Evolutionary conservation across 1,140 invertebrate species (phyloP).

Genomic region (Wasmannia auropunctata): DNA sequence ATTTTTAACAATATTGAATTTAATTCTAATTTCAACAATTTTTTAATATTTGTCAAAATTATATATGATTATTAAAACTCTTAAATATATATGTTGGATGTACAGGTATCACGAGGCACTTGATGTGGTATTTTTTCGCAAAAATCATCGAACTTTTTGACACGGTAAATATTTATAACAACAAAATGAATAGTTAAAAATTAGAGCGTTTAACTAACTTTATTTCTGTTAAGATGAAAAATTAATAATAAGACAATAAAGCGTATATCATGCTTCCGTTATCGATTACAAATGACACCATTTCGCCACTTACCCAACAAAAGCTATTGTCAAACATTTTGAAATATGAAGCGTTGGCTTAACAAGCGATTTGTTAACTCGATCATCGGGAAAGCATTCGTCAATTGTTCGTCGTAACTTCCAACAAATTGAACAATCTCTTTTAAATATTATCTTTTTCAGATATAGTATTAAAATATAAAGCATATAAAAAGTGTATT

Average conservation of each 20-base stretch:
- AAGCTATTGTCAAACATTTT: neutral
- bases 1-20: neutral
- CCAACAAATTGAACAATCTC: neutral
- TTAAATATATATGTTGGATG: neutral
- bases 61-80: too few species aligned
- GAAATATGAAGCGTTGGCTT: slow-evolving; percentile 39
- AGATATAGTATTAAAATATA: neutral
- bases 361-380: slow-evolving; percentile 10
- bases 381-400: neutral
- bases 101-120: slow-evolving; percentile 78
- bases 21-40: neutral
- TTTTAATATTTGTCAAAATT: neutral
- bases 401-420: neutral
- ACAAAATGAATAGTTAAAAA: slow-evolving; percentile 11
- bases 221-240: too few species aligned
- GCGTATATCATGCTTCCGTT: neutral
- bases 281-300: neutral
- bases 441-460: neutral
- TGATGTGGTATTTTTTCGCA: slow-evolving; percentile 87
- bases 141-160: slow-evolving; percentile 90
- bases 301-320: neutral
- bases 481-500: neutral
- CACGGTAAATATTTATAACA: slow-evolving; percentile 83
- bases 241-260: neutral
- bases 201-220: neutral